Base-by-base conservation (phyloP, 1,140 invertebrate genomes). In the Drosophila ogumai region DNA sequence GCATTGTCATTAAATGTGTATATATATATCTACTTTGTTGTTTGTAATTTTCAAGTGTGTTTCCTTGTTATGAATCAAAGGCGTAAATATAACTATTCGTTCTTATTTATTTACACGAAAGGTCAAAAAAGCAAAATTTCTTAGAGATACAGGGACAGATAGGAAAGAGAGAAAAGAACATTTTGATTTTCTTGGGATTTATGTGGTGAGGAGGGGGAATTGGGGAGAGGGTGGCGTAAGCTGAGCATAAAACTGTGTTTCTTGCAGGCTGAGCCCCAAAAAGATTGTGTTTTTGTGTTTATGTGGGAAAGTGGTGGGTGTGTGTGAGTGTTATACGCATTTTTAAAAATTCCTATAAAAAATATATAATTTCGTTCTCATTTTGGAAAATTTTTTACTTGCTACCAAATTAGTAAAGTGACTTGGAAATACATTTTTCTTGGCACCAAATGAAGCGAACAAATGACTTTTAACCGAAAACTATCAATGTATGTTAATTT, bases 51-150 rank as follows among this genome's bases (percentile, higher is more conserved):
- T 75, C 36, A 76, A 41, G 52, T 67, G 47, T 76, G 40, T 68
- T 85, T 69, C 66, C 66, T 75, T 75, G 65, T 75, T 78, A 65
- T 61, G 63, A 58, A 60, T 82, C 34, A 80, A 88, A 87, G 80
- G 61, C 79, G 82, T 80, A 85, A 79, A 88, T 80, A 82, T 80
- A 84, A 76, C 66, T 88, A 88, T 87, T 79, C 54, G 71, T 55
- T 58, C 59, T 73, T 65, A 64, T 67, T 56, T 88, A 84, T 88
- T 68, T 84, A 88, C 84, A 87, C 10, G 50, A 67, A 38, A 77
- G 82, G 55, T 75, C 36, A 55, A 66, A 84, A 73, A 73, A 69
- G 65, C 46, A 75, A 69, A 65, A 65, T 64, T 63, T 56, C 50
- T 47, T 56, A 81, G 28, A 54, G 34, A 72, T 63, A 80, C 10